phyloP scores from a whole-genome alignment of 2,113 vertebrate species.

The Barbus barbus region DNA sequence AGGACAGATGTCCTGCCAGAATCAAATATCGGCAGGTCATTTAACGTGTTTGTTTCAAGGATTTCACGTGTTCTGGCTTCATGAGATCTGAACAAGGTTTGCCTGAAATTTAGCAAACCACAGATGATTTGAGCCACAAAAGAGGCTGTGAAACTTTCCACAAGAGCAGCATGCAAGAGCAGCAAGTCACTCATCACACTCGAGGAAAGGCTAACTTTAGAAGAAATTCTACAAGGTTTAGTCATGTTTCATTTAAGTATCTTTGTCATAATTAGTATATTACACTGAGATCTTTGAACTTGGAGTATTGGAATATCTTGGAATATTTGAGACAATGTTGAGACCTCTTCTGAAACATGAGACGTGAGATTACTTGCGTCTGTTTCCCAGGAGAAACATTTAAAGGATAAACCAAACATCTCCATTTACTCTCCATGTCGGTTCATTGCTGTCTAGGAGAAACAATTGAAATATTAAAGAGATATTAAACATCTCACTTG shows the following conservation, averaged over 20 bases:
- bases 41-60: not conserved
- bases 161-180: not conserved
- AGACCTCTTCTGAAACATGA: no score
- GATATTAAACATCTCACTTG: not conserved
- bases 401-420: not conserved
- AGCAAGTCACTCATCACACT: not conserved
- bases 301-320: not conserved
- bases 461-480: not conserved
- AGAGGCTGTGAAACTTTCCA: not conserved
- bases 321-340: not conserved
- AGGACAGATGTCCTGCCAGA: not conserved
- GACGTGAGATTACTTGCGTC: no score
- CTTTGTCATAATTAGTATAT: not conserved
- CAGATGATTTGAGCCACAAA: not conserved
- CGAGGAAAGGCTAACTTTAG: no score
- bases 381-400: not conserved
- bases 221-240: no score
- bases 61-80: not conserved
- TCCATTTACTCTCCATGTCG: not conserved
- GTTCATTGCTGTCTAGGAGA: not conserved
- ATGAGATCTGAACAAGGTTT: not conserved
- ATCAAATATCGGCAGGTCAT: not conserved
- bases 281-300: not conserved
- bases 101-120: not conserved
- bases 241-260: not conserved